Evolutionary conservation across 2,113 vertebrate genomes (phyloP).

Genomic region (Atractosteus spatula): DNA sequence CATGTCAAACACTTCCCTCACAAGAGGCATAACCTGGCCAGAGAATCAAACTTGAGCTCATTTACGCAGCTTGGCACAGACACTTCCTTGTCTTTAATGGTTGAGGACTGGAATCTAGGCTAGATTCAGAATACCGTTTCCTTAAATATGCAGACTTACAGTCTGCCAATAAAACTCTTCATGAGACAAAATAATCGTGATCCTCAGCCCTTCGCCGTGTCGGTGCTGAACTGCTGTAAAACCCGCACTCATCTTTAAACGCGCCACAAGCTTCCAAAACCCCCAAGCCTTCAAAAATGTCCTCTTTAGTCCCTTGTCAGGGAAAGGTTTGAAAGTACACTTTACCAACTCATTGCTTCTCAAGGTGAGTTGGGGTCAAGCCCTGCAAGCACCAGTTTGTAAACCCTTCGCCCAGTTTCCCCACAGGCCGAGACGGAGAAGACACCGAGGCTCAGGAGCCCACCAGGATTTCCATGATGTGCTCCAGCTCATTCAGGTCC

Average conservation of each 20-base stretch:
- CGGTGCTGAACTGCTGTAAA: too few species aligned
- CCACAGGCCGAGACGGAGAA: neutral
- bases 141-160: too few species aligned
- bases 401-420: neutral
- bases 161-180: too few species aligned
- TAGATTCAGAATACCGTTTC: too few species aligned
- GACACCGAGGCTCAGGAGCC: constrained; percentile 54
- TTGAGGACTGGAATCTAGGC: too few species aligned
- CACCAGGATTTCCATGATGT: constrained; percentile 72
- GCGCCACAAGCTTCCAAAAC: too few species aligned
- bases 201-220: too few species aligned
- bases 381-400: neutral
- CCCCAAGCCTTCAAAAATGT: too few species aligned
- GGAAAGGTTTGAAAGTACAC: neutral
- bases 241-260: too few species aligned
- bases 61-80: too few species aligned
- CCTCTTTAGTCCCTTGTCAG: neutral
- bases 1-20: neutral
- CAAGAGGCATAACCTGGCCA: neutral
- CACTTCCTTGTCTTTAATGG: too few species aligned
- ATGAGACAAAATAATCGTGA: too few species aligned
- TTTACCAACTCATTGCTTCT: neutral
- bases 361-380: neutral
- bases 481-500: constrained; percentile 68
- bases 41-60: neutral